Evolutionary conservation across 1,140 invertebrate species (phyloP), one percentile per base, ranked within the genome.

Genomic region (Calliopsis andreniformis): DNA sequence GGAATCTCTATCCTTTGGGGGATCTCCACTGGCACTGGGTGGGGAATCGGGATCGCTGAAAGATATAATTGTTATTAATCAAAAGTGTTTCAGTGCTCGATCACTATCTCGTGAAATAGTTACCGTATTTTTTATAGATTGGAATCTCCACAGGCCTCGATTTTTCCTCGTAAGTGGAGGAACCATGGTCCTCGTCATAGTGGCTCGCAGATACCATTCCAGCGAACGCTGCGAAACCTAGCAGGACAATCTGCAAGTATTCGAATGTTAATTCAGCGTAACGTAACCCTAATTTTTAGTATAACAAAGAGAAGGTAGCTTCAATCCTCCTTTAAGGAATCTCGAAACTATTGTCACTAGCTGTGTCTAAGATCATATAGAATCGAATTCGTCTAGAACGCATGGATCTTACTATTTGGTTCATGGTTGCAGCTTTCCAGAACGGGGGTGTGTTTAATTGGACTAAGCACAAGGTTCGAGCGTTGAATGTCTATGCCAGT

Each of bases 1-100:
- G 95, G 95, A 61, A 96, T 93, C 83, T 93, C 95, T 49, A 96
- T 94, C 78, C 96, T 95, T 87, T 96, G 95, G 16, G 95, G 95
- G 23, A 96, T 95, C 53, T 95, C 94, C 0, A 96, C 94, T 0
- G 95, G 94, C 20, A 96, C 93, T 0, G 95, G 95, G 85, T 96
- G 94, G 0, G 96, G 95, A 63, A 96, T 94, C 14, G 95, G 95
- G n/a, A 96, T 94, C 0, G 95, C 95, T 92, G 66, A 18, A 89
- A 89, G 43, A 16, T 16, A 62, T 1, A 10, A 32, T 18, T 8
- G 35, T 5, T 2, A 35, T 47, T 45, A 72, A 42, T 63, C 3
- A 2, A 23, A 51, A 62, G 1, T 4, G 6, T 3, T 8, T 4
- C 4, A 4, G 14, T 14, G 8, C 6, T 2, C 30, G 35, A 32